These are phyloP conservation scores for Acleris cristana DNA, from an alignment of 2,888 invertebrate species.

Conservation along the genomic window DNA sequence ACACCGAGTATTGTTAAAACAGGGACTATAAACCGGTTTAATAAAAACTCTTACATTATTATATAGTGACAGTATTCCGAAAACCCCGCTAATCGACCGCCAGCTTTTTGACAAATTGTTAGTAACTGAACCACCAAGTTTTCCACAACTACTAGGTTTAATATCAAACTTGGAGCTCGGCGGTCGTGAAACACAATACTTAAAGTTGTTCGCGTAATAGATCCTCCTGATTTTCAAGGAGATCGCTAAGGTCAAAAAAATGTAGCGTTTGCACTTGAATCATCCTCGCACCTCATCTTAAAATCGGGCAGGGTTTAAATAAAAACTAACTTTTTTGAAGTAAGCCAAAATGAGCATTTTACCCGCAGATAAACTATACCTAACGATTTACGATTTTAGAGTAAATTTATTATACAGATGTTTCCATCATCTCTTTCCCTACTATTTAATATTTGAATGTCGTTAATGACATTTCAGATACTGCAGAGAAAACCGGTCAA, in stretches of 20 bases:
- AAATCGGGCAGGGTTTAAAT: not conserved
- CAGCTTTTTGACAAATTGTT: too few relatives aligned
- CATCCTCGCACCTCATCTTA: not conserved
- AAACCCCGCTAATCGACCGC: not conserved
- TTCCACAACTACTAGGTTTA: not conserved
- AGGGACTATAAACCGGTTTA: too few relatives aligned
- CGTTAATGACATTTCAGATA: not conserved
- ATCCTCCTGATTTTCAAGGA: slow-evolving; percentile 8
- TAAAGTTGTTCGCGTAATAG: slow-evolving; percentile 19
- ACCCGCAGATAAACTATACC: not conserved
- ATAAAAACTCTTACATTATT: too few relatives aligned
- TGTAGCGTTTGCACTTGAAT: slow-evolving; percentile 30
- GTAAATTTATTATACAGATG: slow-evolving; percentile 7
- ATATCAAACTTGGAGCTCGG: not conserved
- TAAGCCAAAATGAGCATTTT: not conserved
- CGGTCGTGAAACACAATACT: slow-evolving; percentile 8
- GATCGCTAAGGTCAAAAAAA: slow-evolving; percentile 9
- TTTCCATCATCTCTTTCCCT: not conserved
- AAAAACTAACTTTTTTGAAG: too few relatives aligned
- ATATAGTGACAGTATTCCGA: too few relatives aligned
- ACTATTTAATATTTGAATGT: not conserved
- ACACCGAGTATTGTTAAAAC: too few relatives aligned
- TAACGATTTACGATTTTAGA: not conserved
- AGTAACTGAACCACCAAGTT: too few relatives aligned
- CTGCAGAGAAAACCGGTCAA: too few relatives aligned